Evolutionary conservation across 2,797 vertebrate genomes (phyloP), one percentile per base, ranked within the genome.

Genomic region (Jordanella pulchra): DNA sequence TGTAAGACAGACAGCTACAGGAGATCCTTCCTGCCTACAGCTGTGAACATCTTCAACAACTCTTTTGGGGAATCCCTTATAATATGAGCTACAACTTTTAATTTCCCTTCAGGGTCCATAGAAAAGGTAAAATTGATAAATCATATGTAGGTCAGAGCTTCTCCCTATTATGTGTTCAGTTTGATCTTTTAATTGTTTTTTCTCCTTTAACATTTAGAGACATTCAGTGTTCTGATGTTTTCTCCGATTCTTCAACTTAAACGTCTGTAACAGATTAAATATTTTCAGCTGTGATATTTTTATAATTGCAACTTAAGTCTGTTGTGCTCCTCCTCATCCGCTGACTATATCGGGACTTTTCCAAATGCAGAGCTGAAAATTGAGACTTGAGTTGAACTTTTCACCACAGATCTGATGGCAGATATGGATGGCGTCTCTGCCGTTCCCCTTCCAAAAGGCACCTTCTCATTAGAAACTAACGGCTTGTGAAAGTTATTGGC

Each of bases 401-500:
- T 65, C 28, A 39, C 32, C 6, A 5, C 32, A 39, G 60, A 66
- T 60, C 25, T 23, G 18, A 11, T 32, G 10, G 11, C 61, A 35
- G 47, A 71, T 65, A 65, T 54, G 53, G 39, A 45, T 77, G 11
- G 17, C 10, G 7, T 35, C 63, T 17, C 67, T 23, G 65, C 39
- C 11, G 5, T 6, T 30, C 48, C 12, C 15, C 21, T 1, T 15
- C 66, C 13, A 44, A 77, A 53, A 78, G 27, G 28, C 6, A 48
- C 3, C 6, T 56, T 53, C 44, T 54, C 1, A 4, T 39, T 63
- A 50, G 32, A 48, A 65, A 30, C 27, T 50, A 68, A 70, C 58
- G 25, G 32, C 73, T 32, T 48, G 55, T 72, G 68, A 75, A 72
- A 60, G 21, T 78, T 60, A 69, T 45, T 65, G 76, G 53, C 72